phyloP scores from a whole-genome alignment of 2,888 invertebrate genomes.

The Saturnia pavonia region DNA sequence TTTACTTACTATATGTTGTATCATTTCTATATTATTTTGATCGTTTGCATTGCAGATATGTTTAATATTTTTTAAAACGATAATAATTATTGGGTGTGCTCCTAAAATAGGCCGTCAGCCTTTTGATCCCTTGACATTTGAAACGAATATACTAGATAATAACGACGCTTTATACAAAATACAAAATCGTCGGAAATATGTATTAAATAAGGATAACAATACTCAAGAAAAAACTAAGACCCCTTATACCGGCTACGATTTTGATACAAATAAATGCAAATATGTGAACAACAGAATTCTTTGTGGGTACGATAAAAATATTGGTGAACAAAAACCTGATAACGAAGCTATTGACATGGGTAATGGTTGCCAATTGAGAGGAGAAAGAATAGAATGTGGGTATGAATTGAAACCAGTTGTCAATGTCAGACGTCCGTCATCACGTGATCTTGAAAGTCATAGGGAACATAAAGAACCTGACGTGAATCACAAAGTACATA shows the following conservation, averaged over 20 bases:
- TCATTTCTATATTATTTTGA: slow-evolving; percentile 9
- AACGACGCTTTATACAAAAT: slow-evolving; percentile 8
- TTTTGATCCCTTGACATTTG: slow-evolving; percentile 43
- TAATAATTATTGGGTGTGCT: slow-evolving; percentile 38
- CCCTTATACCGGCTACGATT: slow-evolving; percentile 50
- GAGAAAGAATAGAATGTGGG: slow-evolving; percentile 68
- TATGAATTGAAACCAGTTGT: slow-evolving; percentile 42
- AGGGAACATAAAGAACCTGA: slow-evolving; percentile 1
- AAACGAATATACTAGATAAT: slow-evolving; percentile 33
- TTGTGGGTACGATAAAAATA: slow-evolving; percentile 68
- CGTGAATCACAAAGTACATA: slow-evolving; percentile 3
- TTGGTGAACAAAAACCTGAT: slow-evolving; percentile 35
- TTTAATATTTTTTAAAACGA: slow-evolving; percentile 32
- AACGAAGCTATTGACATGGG: slow-evolving; percentile 41
- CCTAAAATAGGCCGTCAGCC: slow-evolving; percentile 49
- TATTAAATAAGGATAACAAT: not conserved
- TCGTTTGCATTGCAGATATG: slow-evolving; percentile 38
- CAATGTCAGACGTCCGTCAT: slow-evolving; percentile 34
- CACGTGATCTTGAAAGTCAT: slow-evolving; percentile 1
- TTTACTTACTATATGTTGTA: not conserved
- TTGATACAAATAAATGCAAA: slow-evolving; percentile 52
- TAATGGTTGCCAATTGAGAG: slow-evolving; percentile 53
- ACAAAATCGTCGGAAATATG: slow-evolving; percentile 19
- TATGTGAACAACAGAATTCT: slow-evolving; percentile 50
- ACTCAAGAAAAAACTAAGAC: slow-evolving; percentile 17